Conservation (phyloP, 2,113 vertebrate species). For the Condylura cristata region DNA sequence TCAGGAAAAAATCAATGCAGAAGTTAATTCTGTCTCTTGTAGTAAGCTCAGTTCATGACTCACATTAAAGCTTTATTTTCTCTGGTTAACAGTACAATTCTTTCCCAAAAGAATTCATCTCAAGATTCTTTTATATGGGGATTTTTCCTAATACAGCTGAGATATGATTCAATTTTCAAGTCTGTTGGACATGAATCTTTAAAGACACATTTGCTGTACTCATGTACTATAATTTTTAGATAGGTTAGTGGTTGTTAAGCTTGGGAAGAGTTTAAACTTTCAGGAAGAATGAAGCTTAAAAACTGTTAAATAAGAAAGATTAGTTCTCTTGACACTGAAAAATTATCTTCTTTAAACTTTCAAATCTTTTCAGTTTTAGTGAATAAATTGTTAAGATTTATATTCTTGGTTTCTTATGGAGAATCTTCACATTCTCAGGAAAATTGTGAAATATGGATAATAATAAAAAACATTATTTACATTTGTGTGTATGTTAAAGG, state of each 20-base stretch:
- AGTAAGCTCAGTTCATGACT: neutral
- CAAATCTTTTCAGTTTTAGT: slow-evolving; percentile 80
- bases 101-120: neutral
- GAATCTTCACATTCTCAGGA: slow-evolving; percentile 75
- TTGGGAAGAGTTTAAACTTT: slow-evolving; percentile 41
- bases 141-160: slow-evolving; percentile 25
- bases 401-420: slow-evolving; percentile 67
- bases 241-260: slow-evolving; percentile 20
- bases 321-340: slow-evolving; percentile 75
- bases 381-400: slow-evolving; percentile 75
- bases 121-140: neutral
- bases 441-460: slow-evolving; percentile 74
- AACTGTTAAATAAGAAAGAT: slow-evolving; percentile 79
- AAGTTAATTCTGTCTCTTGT: neutral
- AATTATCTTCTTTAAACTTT: slow-evolving; percentile 82
- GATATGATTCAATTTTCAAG: slow-evolving; percentile 40
- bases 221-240: neutral
- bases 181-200: slow-evolving; percentile 26
- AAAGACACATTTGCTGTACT: slow-evolving; percentile 17
- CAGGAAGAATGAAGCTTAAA: slow-evolving; percentile 70
- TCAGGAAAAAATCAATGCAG: neutral
- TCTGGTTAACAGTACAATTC: slow-evolving; percentile 23
- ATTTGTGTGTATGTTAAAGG: neutral
- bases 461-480: slow-evolving; percentile 61
- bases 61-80: neutral